Percentiles rank a stretch among this genome's conserved stretches.
phyloP scores from a whole-genome alignment of 2,797 vertebrate genomes.

The Oophaga sylvatica region DNA sequence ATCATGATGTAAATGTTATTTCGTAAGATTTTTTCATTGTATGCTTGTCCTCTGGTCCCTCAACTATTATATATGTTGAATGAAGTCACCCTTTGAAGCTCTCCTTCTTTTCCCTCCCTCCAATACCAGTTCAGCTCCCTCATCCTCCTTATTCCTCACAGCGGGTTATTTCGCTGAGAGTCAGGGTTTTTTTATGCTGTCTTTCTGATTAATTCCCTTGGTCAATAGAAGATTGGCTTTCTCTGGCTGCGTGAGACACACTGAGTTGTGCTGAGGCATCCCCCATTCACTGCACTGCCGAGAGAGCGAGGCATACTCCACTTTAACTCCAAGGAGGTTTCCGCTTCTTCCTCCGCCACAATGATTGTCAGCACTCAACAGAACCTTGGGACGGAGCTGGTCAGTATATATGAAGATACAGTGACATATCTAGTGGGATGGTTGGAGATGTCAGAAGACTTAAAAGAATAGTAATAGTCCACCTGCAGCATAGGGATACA shows the following conservation, averaged over 20 bases:
- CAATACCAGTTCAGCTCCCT: constrained; percentile 17
- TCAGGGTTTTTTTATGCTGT: constrained; percentile 52
- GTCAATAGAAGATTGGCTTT: constrained; percentile 62
- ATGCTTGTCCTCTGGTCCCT: background rate
- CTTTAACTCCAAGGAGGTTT: constrained; percentile 64
- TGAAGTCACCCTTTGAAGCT: constrained; percentile 40
- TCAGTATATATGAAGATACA: constrained; percentile 65
- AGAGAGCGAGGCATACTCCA: constrained; percentile 60
- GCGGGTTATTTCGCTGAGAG: constrained; percentile 58
- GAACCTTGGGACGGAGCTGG: constrained; percentile 81
- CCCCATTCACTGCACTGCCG: constrained; percentile 45
- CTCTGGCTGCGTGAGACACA: constrained; percentile 51
- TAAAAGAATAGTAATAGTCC: background rate
- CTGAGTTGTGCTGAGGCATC: constrained; percentile 52
- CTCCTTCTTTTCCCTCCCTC: constrained; percentile 1
- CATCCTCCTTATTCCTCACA: constrained; percentile 41
- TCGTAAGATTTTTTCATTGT: background rate
- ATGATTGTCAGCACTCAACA: constrained; percentile 87
- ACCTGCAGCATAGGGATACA: background rate
- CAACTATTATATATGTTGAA: constrained; percentile 12
- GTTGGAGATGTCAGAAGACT: background rate
- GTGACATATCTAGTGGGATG: background rate
- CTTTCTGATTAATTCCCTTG: constrained; percentile 62
- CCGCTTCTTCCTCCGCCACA: constrained; percentile 64
- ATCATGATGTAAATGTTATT: background rate